Evolutionary conservation across 2,888 invertebrate genomes (phyloP).

Genomic region (Pinctada fucata): DNA sequence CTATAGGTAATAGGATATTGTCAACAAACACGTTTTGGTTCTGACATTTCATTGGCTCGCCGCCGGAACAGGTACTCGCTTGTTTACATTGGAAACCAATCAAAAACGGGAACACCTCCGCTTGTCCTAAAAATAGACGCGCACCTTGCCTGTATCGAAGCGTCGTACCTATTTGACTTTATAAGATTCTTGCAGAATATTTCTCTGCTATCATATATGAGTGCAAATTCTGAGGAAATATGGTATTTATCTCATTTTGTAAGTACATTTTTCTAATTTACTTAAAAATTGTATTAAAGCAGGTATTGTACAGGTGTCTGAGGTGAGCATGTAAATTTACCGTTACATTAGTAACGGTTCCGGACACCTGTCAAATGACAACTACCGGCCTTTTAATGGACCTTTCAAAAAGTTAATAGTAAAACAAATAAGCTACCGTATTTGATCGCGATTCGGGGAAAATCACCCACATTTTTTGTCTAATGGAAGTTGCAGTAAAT

Average conservation of each 20-base stretch:
- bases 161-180: neutral
- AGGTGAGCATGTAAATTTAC: neutral
- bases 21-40: slow-evolving; percentile 39
- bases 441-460: too few species aligned
- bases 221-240: slow-evolving; percentile 22
- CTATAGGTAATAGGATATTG: slow-evolving; percentile 7
- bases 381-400: too few species aligned
- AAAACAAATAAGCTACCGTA: too few species aligned
- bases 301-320: neutral
- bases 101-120: slow-evolving; percentile 39
- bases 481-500: too few species aligned
- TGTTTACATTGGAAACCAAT: slow-evolving; percentile 56
- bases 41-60: slow-evolving; percentile 49
- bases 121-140: slow-evolving; percentile 47
- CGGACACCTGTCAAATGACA: too few species aligned
- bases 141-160: slow-evolving; percentile 49
- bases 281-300: too few species aligned
- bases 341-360: too few species aligned
- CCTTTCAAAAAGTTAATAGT: too few species aligned
- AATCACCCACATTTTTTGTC: too few species aligned
- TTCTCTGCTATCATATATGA: neutral
- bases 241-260: slow-evolving; percentile 52
- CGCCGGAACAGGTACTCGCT: slow-evolving; percentile 47
- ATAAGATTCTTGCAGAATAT: neutral
- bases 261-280: slow-evolving; percentile 37